These are phyloP conservation scores for Ptilorrhoa leucosticta DNA, from an alignment of 2,113 vertebrate species.

Conservation along the genomic window DNA sequence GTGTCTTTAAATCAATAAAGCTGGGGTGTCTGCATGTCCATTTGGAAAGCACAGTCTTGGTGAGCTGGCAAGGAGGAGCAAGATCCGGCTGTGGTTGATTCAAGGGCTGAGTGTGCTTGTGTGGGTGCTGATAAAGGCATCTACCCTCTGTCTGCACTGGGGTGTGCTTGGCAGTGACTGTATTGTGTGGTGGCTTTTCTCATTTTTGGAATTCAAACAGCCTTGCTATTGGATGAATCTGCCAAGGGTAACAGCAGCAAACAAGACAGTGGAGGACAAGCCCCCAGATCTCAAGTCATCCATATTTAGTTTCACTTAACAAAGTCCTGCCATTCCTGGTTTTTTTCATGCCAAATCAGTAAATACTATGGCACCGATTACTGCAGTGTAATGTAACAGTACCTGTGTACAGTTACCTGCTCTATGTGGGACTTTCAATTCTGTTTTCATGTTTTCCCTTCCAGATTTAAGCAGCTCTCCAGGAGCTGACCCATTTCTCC, in stretches of 20 bases:
- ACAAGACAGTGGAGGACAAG: background rate
- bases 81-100: background rate
- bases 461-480: background rate
- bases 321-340: background rate
- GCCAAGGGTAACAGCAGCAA: background rate
- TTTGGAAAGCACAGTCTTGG: background rate
- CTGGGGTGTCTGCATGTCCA: background rate
- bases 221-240: background rate
- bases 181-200: background rate
- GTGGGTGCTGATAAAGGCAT: background rate
- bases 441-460: background rate
- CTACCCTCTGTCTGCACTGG: rapidly evolving
- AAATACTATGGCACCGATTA: background rate
- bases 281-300: background rate
- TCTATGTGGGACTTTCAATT: background rate
- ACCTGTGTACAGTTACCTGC: background rate
- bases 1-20: background rate
- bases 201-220: background rate
- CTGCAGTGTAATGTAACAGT: background rate
- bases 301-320: background rate
- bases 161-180: background rate
- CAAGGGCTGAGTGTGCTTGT: background rate
- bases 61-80: background rate
- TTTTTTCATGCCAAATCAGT: background rate
- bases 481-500: background rate